phyloP scores from a whole-genome alignment of 2,797 vertebrate species.

The Atherinosoma microstoma region DNA sequence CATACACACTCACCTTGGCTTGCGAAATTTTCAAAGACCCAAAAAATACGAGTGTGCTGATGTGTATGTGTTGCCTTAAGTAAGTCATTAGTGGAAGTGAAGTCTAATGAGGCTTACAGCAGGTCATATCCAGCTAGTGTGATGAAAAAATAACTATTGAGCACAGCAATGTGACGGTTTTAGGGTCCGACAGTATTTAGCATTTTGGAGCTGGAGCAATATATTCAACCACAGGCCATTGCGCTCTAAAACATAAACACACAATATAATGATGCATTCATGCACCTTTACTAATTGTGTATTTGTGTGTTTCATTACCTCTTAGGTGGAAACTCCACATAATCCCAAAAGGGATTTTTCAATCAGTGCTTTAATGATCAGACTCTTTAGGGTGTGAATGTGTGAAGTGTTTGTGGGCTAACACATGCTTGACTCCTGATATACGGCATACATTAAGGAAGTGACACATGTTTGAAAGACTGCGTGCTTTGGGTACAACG shows the following conservation, averaged over 20 bases:
- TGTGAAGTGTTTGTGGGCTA: background rate
- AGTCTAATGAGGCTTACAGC: constrained; percentile 68
- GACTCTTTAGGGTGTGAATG: background rate
- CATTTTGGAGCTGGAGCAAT: constrained; percentile 37
- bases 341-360: constrained; percentile 32
- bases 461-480: no score
- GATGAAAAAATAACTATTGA: constrained; percentile 68
- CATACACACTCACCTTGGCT: background rate
- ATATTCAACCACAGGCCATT: constrained; percentile 17
- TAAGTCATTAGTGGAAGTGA: constrained; percentile 61
- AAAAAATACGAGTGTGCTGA: constrained; percentile 25
- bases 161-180: constrained; percentile 29
- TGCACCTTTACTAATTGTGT: background rate
- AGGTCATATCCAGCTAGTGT: constrained; percentile 61
- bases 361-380: constrained; percentile 8
- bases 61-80: constrained; percentile 38
- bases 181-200: constrained; percentile 49
- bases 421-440: background rate
- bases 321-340: constrained; percentile 4
- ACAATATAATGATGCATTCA: background rate
- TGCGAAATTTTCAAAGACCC: constrained; percentile 30
- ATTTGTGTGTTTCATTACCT: background rate
- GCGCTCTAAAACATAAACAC: constrained; percentile 2
- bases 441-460: no score
- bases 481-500: background rate